phyloP scores from a whole-genome alignment of 2,888 invertebrate genomes.

The Caenorhabditis sp. region DNA sequence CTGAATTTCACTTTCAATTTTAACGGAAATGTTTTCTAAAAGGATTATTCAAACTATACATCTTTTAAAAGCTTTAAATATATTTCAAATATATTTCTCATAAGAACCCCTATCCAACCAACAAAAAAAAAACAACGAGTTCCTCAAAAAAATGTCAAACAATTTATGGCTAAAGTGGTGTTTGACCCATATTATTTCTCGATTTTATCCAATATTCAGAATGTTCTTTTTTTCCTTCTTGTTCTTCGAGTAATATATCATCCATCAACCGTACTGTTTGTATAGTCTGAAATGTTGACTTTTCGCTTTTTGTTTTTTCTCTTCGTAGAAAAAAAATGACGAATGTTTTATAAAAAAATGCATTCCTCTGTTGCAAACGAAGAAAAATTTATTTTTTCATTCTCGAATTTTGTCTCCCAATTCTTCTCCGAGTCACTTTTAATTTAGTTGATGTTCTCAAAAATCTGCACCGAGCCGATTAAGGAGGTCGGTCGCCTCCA shows the following conservation, averaged over 20 bases:
- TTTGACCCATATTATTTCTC: neutral
- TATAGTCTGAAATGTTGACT: conserved; percentile 1
- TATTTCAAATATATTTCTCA: too few relatives aligned
- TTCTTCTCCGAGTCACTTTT: neutral
- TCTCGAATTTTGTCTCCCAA: neutral
- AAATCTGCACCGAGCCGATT: neutral
- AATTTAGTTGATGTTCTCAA: neutral
- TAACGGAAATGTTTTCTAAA: too few relatives aligned
- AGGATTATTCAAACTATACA: too few relatives aligned
- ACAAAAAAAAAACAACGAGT: neutral
- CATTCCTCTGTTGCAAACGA: neutral
- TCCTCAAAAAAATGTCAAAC: neutral
- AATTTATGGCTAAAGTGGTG: neutral
- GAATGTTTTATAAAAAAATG: neutral
- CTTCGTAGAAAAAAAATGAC: neutral
- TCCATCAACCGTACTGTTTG: neutral
- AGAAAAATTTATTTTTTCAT: neutral
- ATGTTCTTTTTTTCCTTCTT: neutral
- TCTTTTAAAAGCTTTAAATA: too few relatives aligned
- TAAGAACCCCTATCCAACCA: too few relatives aligned
- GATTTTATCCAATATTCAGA: too few relatives aligned
- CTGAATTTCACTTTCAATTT: too few relatives aligned
- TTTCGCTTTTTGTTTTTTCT: neutral
- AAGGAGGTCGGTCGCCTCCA: neutral
- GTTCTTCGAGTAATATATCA: neutral